These are phyloP conservation scores for Ophioderma brevispina DNA, from an alignment of 35 echinoderm and acorn worm species.

Conservation along the genomic window DNA sequence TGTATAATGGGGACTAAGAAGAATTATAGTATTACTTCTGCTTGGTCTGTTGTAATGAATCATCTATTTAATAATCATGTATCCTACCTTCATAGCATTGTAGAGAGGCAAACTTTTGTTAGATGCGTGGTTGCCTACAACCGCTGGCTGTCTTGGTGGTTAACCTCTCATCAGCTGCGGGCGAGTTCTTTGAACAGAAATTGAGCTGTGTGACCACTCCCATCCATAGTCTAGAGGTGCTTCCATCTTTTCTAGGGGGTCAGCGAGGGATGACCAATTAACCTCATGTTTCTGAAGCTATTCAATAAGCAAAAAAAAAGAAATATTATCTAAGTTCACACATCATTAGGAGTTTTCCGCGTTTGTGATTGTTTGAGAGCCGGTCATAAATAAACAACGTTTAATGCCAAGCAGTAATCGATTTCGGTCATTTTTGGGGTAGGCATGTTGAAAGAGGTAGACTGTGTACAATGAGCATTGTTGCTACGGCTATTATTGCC, in stretches of 20 bases:
- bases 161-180: conserved; percentile 63
- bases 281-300: conserved; percentile 18
- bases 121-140: conserved; percentile 71
- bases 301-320: conserved; percentile 12
- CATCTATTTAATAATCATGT: too few relatives aligned
- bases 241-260: conserved; percentile 67
- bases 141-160: conserved; percentile 68
- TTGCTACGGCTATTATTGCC: too few relatives aligned
- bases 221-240: conserved; percentile 72
- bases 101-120: conserved; percentile 70
- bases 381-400: too few relatives aligned
- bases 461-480: too few relatives aligned
- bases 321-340: too few relatives aligned
- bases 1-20: not conserved
- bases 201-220: conserved; percentile 85
- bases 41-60: too few relatives aligned
- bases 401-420: too few relatives aligned
- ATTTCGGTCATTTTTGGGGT: too few relatives aligned
- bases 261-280: conserved; percentile 60
- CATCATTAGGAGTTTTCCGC: too few relatives aligned
- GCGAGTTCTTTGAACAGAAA: conserved; percentile 71
- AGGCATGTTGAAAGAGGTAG: too few relatives aligned
- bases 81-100: conserved; percentile 82
- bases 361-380: too few relatives aligned
- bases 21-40: too few relatives aligned